These are phyloP conservation scores for Coremacera marginata DNA, from an alignment of 2,888 invertebrate genomes.

Conservation along the genomic window DNA sequence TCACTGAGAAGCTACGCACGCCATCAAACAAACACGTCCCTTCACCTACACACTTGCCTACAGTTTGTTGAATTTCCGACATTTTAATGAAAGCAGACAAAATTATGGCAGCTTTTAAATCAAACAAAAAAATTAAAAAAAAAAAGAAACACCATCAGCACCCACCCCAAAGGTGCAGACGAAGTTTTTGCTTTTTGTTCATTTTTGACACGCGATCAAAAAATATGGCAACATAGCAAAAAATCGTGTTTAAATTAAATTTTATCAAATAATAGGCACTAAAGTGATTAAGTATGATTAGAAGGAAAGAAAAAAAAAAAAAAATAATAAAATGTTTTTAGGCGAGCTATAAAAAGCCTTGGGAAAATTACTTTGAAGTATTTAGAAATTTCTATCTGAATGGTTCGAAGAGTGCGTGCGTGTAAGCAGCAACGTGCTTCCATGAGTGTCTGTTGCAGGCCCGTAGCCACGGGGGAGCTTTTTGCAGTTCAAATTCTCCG, in stretches of 20 bases:
- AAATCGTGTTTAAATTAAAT: not conserved
- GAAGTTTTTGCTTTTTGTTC: not conserved
- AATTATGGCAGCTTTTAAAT: not conserved
- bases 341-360: not conserved
- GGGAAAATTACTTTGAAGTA: not conserved
- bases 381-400: not conserved
- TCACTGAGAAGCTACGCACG: not conserved
- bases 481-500: too few relatives aligned
- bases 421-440: not conserved
- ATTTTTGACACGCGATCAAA: conserved; percentile 9
- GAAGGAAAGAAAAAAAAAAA: not conserved
- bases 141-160: not conserved
- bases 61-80: conserved; percentile 6
- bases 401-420: not conserved
- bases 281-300: not conserved
- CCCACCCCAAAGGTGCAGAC: not conserved
- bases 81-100: conserved; percentile 12
- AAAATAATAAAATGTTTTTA: not conserved
- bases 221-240: not conserved
- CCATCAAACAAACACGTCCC: not conserved
- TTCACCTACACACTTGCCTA: not conserved
- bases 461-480: too few relatives aligned
- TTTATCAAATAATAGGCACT: not conserved
- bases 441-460: too few relatives aligned
- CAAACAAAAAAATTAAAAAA: not conserved